phyloP scores from a whole-genome alignment of 1,140 invertebrate genomes.

The Vanessa tameamea region DNA sequence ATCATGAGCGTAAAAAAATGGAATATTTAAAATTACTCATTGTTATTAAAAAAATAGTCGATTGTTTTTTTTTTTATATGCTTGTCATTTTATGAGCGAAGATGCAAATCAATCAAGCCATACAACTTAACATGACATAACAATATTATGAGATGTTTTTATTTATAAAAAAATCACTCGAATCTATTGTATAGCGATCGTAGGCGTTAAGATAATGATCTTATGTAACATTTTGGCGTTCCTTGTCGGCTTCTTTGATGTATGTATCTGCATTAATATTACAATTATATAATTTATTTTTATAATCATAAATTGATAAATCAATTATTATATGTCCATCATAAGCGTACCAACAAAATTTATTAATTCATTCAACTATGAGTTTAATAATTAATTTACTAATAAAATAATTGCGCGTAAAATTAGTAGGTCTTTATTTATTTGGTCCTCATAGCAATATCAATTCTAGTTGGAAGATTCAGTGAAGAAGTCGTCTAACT shows the following conservation, averaged over 20 bases:
- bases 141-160: constrained; percentile 62
- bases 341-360: not conserved
- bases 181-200: constrained; percentile 55
- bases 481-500: no score
- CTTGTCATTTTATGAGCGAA: constrained; percentile 27
- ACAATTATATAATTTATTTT: constrained; percentile 6
- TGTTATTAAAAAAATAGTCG: constrained; percentile 17
- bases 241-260: constrained; percentile 62
- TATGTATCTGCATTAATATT: constrained; percentile 38
- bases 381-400: no score
- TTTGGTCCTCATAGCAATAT: no score
- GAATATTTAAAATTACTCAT: constrained; percentile 20
- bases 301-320: not conserved
- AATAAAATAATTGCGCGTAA: no score
- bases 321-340: not conserved
- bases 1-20: constrained; percentile 17
- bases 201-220: constrained; percentile 66
- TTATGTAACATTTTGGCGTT: constrained; percentile 58
- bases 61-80: constrained; percentile 13
- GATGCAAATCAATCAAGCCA: constrained; percentile 61
- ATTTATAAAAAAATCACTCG: constrained; percentile 52
- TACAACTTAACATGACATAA: constrained; percentile 64
- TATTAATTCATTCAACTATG: no score
- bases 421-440: no score
- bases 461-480: no score